These are phyloP conservation scores for Ispidina picta DNA, from an alignment of 2,797 vertebrate genomes.

Conservation along the genomic window DNA sequence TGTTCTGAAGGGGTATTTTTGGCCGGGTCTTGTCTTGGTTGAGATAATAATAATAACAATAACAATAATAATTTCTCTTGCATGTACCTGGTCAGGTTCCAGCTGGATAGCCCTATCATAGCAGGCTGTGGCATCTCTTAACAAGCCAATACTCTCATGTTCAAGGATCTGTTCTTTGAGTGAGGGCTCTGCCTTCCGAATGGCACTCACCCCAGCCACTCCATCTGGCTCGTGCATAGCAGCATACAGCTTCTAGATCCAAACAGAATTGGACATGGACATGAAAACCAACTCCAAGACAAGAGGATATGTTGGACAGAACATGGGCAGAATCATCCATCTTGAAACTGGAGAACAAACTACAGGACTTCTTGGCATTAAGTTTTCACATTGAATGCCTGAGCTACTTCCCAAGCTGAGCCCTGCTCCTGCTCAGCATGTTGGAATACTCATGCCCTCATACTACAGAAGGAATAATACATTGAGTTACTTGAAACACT, in stretches of 20 bases:
- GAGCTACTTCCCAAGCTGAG: neutral
- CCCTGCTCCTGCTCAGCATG: neutral
- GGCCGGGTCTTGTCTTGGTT: neutral
- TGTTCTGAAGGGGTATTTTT: neutral
- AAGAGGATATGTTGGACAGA: neutral
- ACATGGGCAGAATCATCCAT: neutral
- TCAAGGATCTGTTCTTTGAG: conserved; percentile 97
- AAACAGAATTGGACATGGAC: neutral
- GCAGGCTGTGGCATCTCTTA: conserved; percentile 95
- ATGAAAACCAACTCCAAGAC: neutral
- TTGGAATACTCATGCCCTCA: neutral
- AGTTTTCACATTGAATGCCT: neutral
- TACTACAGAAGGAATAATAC: neutral
- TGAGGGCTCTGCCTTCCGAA: conserved; percentile 93
- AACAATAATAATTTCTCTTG: neutral
- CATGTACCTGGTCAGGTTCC: conserved; percentile 91
- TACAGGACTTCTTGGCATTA: neutral
- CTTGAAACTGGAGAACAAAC: neutral
- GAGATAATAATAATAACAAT: neutral
- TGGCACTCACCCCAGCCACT: conserved; percentile 92
- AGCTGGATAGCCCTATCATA: conserved; percentile 96
- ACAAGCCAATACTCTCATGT: conserved; percentile 94
- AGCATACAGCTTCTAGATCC: conserved; percentile 86
- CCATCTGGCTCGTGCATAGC: conserved; percentile 98
- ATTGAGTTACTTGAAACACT: neutral